These are phyloP conservation scores for Sciurus niger DNA, from an alignment of 2,113 vertebrate species.

Conservation along the genomic window DNA sequence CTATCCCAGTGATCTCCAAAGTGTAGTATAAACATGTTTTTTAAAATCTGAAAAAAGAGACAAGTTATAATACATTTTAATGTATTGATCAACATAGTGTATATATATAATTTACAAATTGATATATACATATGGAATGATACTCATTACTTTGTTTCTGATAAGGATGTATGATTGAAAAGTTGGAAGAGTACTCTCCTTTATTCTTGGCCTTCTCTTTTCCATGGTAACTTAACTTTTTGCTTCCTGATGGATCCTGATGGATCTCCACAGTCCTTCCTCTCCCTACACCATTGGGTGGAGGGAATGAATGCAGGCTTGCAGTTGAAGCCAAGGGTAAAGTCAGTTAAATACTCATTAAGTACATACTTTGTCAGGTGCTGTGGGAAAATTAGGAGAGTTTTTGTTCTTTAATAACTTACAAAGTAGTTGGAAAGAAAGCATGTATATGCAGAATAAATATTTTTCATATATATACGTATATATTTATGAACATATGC, in stretches of 20 bases:
- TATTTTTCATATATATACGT: neutral
- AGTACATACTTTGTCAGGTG: neutral
- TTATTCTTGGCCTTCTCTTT: neutral
- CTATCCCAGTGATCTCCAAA: neutral
- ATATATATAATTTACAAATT: slow-evolving; percentile 20
- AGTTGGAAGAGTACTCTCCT: neutral
- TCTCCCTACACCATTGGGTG: neutral
- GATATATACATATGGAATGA: neutral
- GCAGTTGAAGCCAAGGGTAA: slow-evolving; percentile 23
- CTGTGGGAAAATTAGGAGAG: neutral
- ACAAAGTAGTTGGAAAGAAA: neutral
- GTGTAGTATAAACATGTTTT: neutral
- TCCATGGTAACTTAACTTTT: neutral
- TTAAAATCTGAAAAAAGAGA: slow-evolving; percentile 4
- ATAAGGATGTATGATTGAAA: slow-evolving; percentile 21
- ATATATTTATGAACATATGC: neutral
- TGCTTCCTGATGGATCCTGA: no score
- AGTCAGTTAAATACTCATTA: slow-evolving; percentile 31
- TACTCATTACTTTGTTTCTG: neutral
- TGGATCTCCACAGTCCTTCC: neutral
- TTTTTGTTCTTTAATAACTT: neutral
- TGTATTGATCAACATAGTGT: neutral
- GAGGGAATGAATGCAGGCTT: neutral
- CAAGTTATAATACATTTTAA: neutral
- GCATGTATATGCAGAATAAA: neutral